Percentiles rank a stretch among this genome's conserved stretches.
These are phyloP conservation scores for Drosophila lini DNA, from an alignment of 1,140 invertebrate genomes.

Conservation along the genomic window DNA sequence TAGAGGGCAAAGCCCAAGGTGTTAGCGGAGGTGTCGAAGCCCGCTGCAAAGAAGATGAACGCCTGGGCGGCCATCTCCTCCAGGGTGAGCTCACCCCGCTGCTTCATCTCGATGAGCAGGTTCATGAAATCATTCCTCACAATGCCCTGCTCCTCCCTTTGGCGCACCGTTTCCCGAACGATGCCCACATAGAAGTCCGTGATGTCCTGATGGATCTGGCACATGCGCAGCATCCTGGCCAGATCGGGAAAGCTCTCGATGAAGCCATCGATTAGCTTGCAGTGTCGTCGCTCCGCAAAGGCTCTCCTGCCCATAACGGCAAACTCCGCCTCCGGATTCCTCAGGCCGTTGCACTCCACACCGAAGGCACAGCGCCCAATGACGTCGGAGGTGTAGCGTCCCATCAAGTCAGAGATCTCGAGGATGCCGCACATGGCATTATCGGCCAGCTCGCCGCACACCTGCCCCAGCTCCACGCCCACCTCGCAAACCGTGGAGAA, in stretches of 20 bases:
- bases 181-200: slow-evolving; percentile 85
- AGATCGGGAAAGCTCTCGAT: slow-evolving; percentile 67
- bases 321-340: slow-evolving; percentile 86
- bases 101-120: slow-evolving; percentile 84
- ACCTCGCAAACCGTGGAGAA: slow-evolving; percentile 85
- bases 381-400: slow-evolving; percentile 87
- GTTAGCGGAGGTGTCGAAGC: slow-evolving; percentile 88
- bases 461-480: slow-evolving; percentile 58
- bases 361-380: slow-evolving; percentile 88
- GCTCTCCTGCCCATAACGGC: slow-evolving; percentile 72
- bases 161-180: slow-evolving; percentile 84
- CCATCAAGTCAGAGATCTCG: slow-evolving; percentile 84
- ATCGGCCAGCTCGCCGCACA: slow-evolving; percentile 60
- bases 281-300: slow-evolving; percentile 61
- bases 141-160: slow-evolving; percentile 85
- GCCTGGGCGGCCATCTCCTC: slow-evolving; percentile 81
- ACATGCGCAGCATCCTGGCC: slow-evolving; percentile 58
- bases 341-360: slow-evolving; percentile 86
- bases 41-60: slow-evolving; percentile 86
- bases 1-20: slow-evolving; percentile 86
- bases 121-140: slow-evolving; percentile 86
- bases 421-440: slow-evolving; percentile 65
- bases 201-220: slow-evolving; percentile 79
- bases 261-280: slow-evolving; percentile 57
- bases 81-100: slow-evolving; percentile 55